These are phyloP conservation scores for Sebastes oblongus DNA, from an alignment of 2,797 vertebrate genomes.

Conservation along the genomic window DNA sequence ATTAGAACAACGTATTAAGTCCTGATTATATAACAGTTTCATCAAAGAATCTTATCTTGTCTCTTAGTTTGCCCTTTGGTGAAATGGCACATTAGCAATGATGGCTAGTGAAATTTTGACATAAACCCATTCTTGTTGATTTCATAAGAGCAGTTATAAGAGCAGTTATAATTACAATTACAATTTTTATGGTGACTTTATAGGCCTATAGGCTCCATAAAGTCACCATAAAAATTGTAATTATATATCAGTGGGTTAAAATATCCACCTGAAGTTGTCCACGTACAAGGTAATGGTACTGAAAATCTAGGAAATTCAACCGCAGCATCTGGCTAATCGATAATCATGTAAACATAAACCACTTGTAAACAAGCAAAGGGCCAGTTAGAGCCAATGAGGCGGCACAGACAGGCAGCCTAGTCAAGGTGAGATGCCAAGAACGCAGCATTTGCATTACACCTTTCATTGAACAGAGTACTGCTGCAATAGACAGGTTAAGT, in stretches of 20 bases:
- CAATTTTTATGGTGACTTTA: no score
- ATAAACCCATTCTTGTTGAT: not conserved
- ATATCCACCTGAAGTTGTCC: not conserved
- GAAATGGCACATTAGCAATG: not conserved
- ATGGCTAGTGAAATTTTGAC: not conserved
- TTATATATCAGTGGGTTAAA: not conserved
- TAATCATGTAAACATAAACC: not conserved
- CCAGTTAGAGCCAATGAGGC: not conserved
- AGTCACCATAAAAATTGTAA: not conserved
- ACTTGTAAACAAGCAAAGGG: conserved; percentile 1
- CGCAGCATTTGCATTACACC: not conserved
- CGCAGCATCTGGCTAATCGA: not conserved
- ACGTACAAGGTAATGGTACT: not conserved
- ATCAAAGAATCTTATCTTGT: not conserved
- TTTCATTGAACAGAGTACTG: not conserved
- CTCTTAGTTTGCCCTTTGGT: not conserved
- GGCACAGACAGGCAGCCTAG: not conserved
- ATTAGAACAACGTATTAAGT: not conserved
- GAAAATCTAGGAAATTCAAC: not conserved
- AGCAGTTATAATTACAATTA: no score
- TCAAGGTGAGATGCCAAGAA: not conserved
- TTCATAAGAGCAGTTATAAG: not conserved
- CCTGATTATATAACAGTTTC: not conserved
- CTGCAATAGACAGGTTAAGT: not conserved
- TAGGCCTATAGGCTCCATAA: no score